Conservation (phyloP, 1,140 invertebrate species). For the Aphaenogaster floridana region DNA sequence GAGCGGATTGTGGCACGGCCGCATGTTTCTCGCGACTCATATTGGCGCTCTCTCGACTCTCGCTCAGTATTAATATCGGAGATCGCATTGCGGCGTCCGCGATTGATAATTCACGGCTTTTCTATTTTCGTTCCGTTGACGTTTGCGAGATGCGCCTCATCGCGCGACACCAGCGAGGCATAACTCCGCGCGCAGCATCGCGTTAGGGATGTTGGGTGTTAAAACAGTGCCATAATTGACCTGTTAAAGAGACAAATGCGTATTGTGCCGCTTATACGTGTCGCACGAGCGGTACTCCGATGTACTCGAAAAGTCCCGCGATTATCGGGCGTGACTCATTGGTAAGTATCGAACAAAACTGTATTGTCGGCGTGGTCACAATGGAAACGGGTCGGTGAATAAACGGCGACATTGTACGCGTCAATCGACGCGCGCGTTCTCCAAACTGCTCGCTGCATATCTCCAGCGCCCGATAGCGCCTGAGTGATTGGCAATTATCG, state of each 20-base stretch:
- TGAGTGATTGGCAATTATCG: constrained; percentile 77
- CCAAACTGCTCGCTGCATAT: constrained; percentile 55
- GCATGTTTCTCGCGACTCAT: not conserved
- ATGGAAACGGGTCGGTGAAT: constrained; percentile 61
- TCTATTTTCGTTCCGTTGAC: not conserved
- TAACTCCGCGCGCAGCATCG: not conserved
- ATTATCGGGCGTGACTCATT: constrained; percentile 68
- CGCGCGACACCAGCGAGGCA: not conserved
- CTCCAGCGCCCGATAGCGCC: constrained; percentile 61
- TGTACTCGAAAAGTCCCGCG: constrained; percentile 58
- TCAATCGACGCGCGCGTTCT: constrained; percentile 28
- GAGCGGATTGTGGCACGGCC: not conserved
- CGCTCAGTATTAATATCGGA: not conserved
- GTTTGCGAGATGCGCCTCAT: constrained; percentile 19
- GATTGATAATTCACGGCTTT: not conserved
- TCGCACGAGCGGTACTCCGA: constrained; percentile 29
- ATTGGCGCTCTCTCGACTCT: not conserved
- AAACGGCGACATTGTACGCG: constrained; percentile 67
- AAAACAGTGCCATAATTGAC: constrained; percentile 2
- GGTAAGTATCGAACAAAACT: constrained; percentile 70
- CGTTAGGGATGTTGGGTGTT: no score
- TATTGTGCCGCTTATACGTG: constrained; percentile 39
- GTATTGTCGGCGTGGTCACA: constrained; percentile 61
- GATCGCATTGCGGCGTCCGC: not conserved
- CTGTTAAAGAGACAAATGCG: constrained; percentile 25